Base-by-base conservation (phyloP, 2,113 vertebrate genomes). In the Sebastes schlegelii region DNA sequence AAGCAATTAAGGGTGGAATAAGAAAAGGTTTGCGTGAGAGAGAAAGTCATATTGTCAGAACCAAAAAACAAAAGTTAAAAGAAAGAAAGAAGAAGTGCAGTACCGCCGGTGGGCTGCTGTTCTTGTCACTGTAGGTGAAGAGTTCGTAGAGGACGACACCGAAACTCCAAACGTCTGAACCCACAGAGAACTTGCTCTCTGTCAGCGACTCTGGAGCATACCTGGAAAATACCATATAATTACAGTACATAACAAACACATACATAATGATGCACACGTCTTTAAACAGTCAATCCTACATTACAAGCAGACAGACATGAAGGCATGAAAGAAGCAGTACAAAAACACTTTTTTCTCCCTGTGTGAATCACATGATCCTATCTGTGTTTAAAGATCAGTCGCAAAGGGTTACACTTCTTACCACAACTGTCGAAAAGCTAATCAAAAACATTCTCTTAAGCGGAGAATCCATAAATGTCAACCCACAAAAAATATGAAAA, bases 91-190 rank as follows among this genome's bases (percentile, higher is more conserved):
- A 16, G 8, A 40, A 11, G 16, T 40, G 66, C 93, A 92, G 93
- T 92, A 99, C 98, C 89, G 96, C 96, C 61, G 98, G 98, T 42
- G 98, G 98, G 83, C 98, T 99, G 95, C 96, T 96, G 93, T 92
- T 97, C 91, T 99, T 99, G 90, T 99, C 97, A 61, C 97, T 97
- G 78, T 97, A 98, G 0, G 98, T 99, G 92, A 98, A 99, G 80
- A 99, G 97, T 83, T 99, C 98, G 66, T 99, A 99, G 0, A 99
- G 93, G 79, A 99, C 98, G 0, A 99, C 98, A 51, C 98, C 98
- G 71, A 99, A 99, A 76, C 98, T 99, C 98, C 98, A 99, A 57
- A 99, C 95, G 64, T 99, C 98, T 40, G 98, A 99, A 0, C 96
- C 97, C 89, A 99, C 97, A 16, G 98, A 99, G 96, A 99, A 99